phyloP scores from a whole-genome alignment of 2,888 invertebrate genomes.

The Monoplex corrugatus region DNA sequence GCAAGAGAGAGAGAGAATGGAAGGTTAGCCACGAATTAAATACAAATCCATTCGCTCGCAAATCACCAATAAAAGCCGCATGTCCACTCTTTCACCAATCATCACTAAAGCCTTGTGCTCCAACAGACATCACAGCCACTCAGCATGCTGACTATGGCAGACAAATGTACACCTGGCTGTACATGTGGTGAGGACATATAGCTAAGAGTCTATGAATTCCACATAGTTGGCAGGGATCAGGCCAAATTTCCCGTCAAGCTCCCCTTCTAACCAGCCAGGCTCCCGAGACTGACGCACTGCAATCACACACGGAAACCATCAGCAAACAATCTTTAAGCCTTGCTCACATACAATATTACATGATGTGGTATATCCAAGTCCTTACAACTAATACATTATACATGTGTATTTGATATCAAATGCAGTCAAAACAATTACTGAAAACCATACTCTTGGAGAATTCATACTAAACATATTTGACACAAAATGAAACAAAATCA shows the following conservation, averaged over 20 bases:
- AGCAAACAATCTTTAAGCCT: background rate
- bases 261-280: slow-evolving; percentile 98
- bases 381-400: too few species aligned
- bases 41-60: too few species aligned
- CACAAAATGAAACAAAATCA: too few species aligned
- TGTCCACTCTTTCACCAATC: background rate
- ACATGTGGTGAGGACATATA: background rate
- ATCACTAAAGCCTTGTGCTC: background rate
- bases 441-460: too few species aligned
- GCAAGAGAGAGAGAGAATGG: too few species aligned
- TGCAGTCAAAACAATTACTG: too few species aligned
- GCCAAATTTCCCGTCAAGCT: slow-evolving; percentile 93
- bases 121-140: too few species aligned
- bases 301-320: slow-evolving; percentile 67
- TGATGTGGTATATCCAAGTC: too few species aligned
- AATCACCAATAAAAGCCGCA: background rate
- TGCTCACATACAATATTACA: background rate
- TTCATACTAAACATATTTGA: too few species aligned
- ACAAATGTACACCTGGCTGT: background rate
- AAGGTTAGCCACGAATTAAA: too few species aligned
- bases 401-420: too few species aligned
- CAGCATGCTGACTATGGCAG: too few species aligned
- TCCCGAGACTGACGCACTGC: slow-evolving; percentile 94
- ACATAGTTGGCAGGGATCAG: slow-evolving; percentile 98
- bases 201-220: slow-evolving; percentile 84